Base-by-base conservation (phyloP, 1,140 invertebrate genomes). In the Platorchestia sp. region DNA sequence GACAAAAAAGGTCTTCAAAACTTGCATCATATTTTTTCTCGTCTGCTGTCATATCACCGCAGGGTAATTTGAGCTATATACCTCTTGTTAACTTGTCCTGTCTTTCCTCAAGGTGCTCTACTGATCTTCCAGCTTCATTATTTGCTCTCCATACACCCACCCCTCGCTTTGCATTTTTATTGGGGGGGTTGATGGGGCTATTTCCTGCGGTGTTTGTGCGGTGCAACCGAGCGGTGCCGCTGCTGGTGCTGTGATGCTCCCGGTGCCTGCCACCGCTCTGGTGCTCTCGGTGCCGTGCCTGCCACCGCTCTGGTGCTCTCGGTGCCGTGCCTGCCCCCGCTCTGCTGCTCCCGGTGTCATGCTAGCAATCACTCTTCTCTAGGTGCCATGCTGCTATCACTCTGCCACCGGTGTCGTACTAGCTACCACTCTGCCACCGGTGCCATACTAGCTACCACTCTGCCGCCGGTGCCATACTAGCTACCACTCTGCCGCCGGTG, bases 151-250 rank as follows among this genome's bases (percentile, higher is more conserved):
- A 22, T 10, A 27, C 27, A 27, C 87, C 87, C 87, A 42, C 86
- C 86, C 87, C 41, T 42, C 87, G 87, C 22, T 42, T 41, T 90
- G 87, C 87, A 90, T 90, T 90, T 87, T 90, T 90, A 90, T 42
- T 41, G 36, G 87, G 41, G 87, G 41, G 19, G 10, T 90, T 19
- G 42, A 42, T 19, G 87, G 41, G 87, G 19, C 42, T 42, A 42
- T 90, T 90, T 41, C 87, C 14, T 36, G 87, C 41, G 41, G 87
- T 42, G 87, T 90, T 90, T 90, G 87, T 90, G 41, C 87, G 44
- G 36, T 41, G 87, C 87, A 90, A 45, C 44, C 41, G 44, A 19
- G 41, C 5, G 87, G 27, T 75, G 14, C 59, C 41, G 41, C 41
- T 90, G 86, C 36, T 87, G 5, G 10, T 40, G 86, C 10, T 51